Conservation (phyloP, 2,888 invertebrate species). For the Hydrotaea cyrtoneurina region DNA sequence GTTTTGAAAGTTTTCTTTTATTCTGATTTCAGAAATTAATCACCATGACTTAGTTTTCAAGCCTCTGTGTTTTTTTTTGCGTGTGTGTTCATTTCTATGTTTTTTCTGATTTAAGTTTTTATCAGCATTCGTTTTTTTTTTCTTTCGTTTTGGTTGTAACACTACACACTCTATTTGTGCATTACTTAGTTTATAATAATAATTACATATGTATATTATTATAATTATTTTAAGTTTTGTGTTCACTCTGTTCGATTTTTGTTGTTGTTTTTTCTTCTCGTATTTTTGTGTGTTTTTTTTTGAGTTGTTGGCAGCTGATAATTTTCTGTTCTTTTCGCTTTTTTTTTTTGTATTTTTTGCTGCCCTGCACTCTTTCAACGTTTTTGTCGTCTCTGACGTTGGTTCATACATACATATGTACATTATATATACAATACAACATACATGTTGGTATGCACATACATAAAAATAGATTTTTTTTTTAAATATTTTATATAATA, state of each 20-base stretch:
- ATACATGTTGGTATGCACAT: not conserved
- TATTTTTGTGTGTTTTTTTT: conserved; percentile 37
- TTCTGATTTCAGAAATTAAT: conserved; percentile 6
- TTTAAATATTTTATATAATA: conserved; percentile 17
- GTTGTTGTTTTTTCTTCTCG: not conserved
- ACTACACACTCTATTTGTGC: not conserved
- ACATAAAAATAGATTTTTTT: conserved; percentile 5
- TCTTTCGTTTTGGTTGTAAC: not conserved
- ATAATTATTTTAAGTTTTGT: conserved; percentile 11
- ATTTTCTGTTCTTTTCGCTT: conserved; percentile 34
- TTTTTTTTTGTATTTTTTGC: not conserved
- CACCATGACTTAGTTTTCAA: conserved; percentile 7
- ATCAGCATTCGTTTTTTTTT: not conserved
- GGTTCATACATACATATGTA: not conserved
- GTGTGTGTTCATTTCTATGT: not conserved
- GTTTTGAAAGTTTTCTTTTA: not conserved
- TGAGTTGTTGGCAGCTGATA: conserved; percentile 65
- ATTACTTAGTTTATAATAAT: conserved; percentile 23
- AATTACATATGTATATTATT: not conserved
- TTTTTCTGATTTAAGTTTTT: conserved; percentile 8
- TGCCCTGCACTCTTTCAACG: not conserved
- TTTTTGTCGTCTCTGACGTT: conserved; percentile 16
- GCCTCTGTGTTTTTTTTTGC: not conserved
- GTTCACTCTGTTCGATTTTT: not conserved
- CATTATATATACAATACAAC: not conserved